phyloP scores from a whole-genome alignment of 2,797 vertebrate species.

The Helicolenus hilgendorfi region DNA sequence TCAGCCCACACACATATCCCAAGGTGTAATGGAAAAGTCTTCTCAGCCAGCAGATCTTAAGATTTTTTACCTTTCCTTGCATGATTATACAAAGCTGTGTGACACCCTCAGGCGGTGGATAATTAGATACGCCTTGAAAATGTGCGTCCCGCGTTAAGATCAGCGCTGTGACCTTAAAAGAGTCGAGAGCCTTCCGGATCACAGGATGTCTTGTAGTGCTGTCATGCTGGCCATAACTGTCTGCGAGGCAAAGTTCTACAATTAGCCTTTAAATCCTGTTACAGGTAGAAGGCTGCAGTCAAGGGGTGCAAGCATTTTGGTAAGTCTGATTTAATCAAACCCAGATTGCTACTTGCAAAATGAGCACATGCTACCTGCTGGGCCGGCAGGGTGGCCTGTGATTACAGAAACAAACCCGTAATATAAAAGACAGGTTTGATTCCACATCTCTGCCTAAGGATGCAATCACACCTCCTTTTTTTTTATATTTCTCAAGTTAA shows the following conservation, averaged over 20 bases:
- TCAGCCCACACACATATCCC: neutral
- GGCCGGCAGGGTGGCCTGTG: slow-evolving; percentile 38
- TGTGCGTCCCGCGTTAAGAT: slow-evolving; percentile 12
- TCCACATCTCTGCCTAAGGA: neutral
- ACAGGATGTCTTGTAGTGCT: slow-evolving; percentile 8
- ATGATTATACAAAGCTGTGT: neutral
- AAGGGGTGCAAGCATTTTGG: slow-evolving; percentile 1
- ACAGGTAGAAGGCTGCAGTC: slow-evolving; percentile 26
- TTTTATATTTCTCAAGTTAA: neutral
- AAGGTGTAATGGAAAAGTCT: slow-evolving; percentile 22
- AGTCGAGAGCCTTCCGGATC: slow-evolving; percentile 21
- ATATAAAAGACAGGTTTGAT: neutral
- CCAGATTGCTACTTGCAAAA: slow-evolving; percentile 55
- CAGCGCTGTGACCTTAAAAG: slow-evolving; percentile 55
- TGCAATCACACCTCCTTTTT: neutral
- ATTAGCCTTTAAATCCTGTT: slow-evolving; percentile 59
- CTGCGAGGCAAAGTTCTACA: slow-evolving; percentile 6
- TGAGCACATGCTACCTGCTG: slow-evolving; percentile 33
- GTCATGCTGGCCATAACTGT: slow-evolving; percentile 13
- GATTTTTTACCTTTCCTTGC: neutral
- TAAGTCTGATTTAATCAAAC: slow-evolving; percentile 64
- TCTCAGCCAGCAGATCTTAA: neutral
- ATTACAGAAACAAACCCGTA: slow-evolving; percentile 33
- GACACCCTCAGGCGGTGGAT: slow-evolving; percentile 26
- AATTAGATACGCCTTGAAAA: slow-evolving; percentile 41